Percentiles rank a stretch among this genome's conserved stretches.
Evolutionary conservation across 2,888 invertebrate species (phyloP).

Genomic region (Abrostola triplasia): DNA sequence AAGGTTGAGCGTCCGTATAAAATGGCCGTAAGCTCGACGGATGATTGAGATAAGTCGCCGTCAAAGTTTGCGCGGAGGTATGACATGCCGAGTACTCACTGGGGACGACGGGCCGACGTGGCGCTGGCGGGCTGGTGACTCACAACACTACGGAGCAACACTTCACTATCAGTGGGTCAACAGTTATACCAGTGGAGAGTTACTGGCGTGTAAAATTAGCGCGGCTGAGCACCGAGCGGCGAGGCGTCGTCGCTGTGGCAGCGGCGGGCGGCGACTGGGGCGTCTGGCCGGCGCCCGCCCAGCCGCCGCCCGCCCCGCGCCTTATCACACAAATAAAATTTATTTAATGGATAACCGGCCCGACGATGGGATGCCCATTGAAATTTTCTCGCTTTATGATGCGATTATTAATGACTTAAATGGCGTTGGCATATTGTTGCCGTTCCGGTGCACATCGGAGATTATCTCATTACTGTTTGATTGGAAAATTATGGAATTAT

Average conservation of each 20-base stretch:
- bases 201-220: conserved; percentile 82
- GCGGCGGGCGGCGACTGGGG: conserved; percentile 81
- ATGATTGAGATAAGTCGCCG: conserved; percentile 73
- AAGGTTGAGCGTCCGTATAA: conserved; percentile 82
- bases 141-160: conserved; percentile 71
- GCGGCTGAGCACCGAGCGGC: conserved; percentile 65
- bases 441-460: conserved; percentile 58
- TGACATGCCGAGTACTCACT: conserved; percentile 67
- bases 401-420: conserved; percentile 74
- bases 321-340: conserved; percentile 86
- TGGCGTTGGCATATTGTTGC: conserved; percentile 67
- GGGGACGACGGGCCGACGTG: conserved; percentile 38
- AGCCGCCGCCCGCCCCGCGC: conserved; percentile 81
- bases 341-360: conserved; percentile 85
- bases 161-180: conserved; percentile 82
- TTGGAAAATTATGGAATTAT: conserved; percentile 24
- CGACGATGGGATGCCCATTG: conserved; percentile 79
- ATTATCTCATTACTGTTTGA: conserved; percentile 42
- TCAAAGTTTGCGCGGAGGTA: conserved; percentile 61
- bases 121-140: conserved; percentile 45
- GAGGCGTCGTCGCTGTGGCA: conserved; percentile 72
- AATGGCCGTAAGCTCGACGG: conserved; percentile 80
- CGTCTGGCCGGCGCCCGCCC: conserved; percentile 82
- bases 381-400: conserved; percentile 77
- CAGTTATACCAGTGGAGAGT: conserved; percentile 69